Conservation (phyloP, 2,888 invertebrate genomes). For the Lasius fuliginosus region DNA sequence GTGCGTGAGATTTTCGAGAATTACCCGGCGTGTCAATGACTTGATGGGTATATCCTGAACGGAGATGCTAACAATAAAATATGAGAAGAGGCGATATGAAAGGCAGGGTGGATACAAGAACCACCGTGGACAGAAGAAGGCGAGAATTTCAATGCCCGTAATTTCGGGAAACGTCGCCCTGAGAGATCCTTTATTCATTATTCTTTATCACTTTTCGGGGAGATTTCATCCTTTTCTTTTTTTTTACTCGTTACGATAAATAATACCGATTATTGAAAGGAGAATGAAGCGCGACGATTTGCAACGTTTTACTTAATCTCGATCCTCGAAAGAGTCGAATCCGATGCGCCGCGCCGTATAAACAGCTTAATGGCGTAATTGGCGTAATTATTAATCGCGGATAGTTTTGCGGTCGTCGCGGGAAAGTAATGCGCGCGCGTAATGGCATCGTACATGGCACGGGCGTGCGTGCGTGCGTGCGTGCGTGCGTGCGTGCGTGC, state of each 20-base stretch:
- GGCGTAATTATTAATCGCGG: slow-evolving; percentile 45
- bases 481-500: no score
- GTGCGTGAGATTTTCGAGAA: slow-evolving; percentile 45
- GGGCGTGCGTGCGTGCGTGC: no score
- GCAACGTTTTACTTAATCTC: slow-evolving; percentile 27
- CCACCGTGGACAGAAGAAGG: not conserved
- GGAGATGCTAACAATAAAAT: slow-evolving; percentile 26
- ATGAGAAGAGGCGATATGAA: not conserved
- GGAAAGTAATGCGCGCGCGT: slow-evolving; percentile 59
- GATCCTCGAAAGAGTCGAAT: not conserved
- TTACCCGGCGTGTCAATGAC: slow-evolving; percentile 43
- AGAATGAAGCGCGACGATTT: not conserved
- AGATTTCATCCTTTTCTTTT: not conserved
- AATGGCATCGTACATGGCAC: slow-evolving; percentile 54
- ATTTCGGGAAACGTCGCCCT: not conserved
- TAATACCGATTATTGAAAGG: not conserved
- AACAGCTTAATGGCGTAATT: slow-evolving; percentile 40
- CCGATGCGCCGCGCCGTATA: slow-evolving; percentile 25
- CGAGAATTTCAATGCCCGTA: not conserved
- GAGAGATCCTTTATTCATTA: not conserved
- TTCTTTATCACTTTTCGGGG: not conserved
- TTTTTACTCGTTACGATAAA: not conserved
- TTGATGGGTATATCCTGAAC: slow-evolving; percentile 9
- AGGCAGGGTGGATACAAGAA: not conserved
- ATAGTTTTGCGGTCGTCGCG: slow-evolving; percentile 52